Percentiles rank a stretch among this genome's conserved stretches.
These are phyloP conservation scores for Phaetusa simplex DNA, from an alignment of 2,113 vertebrate species.

Conservation along the genomic window DNA sequence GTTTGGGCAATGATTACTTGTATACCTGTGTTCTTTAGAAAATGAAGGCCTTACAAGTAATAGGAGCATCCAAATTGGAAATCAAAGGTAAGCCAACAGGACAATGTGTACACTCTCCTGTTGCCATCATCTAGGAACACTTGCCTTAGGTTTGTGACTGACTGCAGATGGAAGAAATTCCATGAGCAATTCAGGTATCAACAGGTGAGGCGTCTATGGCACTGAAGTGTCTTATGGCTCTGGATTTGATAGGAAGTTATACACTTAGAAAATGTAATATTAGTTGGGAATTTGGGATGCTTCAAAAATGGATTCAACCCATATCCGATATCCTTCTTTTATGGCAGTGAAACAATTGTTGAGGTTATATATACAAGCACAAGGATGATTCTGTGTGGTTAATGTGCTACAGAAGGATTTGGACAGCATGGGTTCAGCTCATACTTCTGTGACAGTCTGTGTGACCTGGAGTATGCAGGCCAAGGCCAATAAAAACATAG, in stretches of 20 bases:
- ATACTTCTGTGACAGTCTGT: not conserved
- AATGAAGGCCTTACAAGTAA: not conserved
- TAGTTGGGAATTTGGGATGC: not conserved
- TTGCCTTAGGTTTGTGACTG: not conserved
- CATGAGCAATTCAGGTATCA: not conserved
- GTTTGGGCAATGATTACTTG: not conserved
- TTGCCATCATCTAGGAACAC: not conserved
- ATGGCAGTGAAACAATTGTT: not conserved
- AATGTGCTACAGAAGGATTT: not conserved
- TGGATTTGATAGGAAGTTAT: not conserved
- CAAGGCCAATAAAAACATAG: not conserved
- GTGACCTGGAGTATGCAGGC: not conserved
- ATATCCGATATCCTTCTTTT: not conserved
- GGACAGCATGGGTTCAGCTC: not conserved
- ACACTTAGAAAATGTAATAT: rapidly evolving
- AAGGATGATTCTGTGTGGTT: not conserved
- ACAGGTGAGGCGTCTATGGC: not conserved
- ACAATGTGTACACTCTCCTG: not conserved
- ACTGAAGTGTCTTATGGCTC: not conserved
- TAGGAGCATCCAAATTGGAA: not conserved
- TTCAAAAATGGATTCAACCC: not conserved
- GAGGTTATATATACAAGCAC: not conserved
- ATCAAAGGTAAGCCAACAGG: not conserved
- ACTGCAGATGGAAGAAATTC: not conserved
- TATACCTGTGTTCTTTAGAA: not conserved